Evolutionary conservation across 2,888 invertebrate species (phyloP), one percentile per base, ranked within the genome.

Genomic region (Oscheius myriophilus): DNA sequence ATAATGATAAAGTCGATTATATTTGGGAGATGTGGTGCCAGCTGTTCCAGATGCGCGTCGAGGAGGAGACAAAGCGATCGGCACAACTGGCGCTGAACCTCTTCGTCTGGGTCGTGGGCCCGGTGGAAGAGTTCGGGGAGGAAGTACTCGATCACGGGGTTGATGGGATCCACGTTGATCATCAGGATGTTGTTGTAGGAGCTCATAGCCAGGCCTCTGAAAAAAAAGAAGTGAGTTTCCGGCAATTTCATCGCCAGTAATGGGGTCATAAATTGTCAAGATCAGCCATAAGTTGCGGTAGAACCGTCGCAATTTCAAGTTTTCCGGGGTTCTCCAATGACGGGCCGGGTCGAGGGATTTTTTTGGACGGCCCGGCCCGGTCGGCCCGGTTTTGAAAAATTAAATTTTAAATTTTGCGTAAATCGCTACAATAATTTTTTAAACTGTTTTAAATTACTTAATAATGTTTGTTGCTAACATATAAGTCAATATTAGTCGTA

Each of bases 141-240:
- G 87, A 96, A 96, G 61, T 92, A 89, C 89, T 96, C 95, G 86
- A 96, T 95, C 85, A 97, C 94, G 77, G 92, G 88, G 94, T 95
- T 95, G 21, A 98, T 90, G 6, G 95, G 94, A 87, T 94, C 94
- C 49, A 96, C 93, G 82, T 95, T 91, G 82, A 92, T 92, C 86
- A 95, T 93, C 81, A 98, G 96, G 86, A 98, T 98, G 87, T 96
- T 96, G 90, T 98, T 99, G 18, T 98, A 95, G 90, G 97, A 97
- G 49, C 95, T 96, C 86, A 98, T 93, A 14, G 98, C 96, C 89
- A 96, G 95, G 65, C 96, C 95, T 86, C 91, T 90, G 67, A 21
- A 86, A 62, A 83, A 82, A 39, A 49, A 58, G 14, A n/a, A 33
- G 46, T 6, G 18, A 21, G 25, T 46, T 26, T 46, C 4, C 6